Percentiles rank a stretch among this genome's conserved stretches.
phyloP scores from a whole-genome alignment of 1,140 invertebrate species.

The Maconellicoccus hirsutus region DNA sequence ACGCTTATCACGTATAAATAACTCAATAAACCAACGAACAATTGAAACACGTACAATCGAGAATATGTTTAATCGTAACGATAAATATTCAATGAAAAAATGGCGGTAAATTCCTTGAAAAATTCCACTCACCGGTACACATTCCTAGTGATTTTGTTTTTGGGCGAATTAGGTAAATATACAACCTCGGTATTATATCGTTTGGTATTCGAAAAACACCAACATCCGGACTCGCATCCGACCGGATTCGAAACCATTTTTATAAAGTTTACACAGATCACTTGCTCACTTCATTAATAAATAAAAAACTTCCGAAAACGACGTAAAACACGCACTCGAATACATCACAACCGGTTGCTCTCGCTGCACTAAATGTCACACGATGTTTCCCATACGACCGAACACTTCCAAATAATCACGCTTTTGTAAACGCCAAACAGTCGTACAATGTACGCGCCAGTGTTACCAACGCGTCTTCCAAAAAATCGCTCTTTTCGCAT shows the following conservation, averaged over 20 bases:
- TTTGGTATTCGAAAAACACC: neutral
- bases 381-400: neutral
- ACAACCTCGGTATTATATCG: neutral
- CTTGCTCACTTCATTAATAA: no score
- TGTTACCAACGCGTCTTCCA: neutral
- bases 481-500: no score
- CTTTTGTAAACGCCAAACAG: neutral
- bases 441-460: neutral
- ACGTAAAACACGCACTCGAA: neutral
- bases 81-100: no score
- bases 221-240: neutral
- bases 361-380: no score
- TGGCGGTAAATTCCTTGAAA: no score
- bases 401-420: neutral
- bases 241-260: constrained; percentile 6
- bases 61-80: no score
- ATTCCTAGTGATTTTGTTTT: neutral
- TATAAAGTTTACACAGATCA: neutral
- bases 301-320: neutral
- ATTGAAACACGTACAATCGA: no score
- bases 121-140: neutral
- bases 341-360: neutral
- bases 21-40: no score
- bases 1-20: no score
- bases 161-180: neutral